These are phyloP conservation scores for Leptothorax acervorum DNA, from an alignment of 2,888 invertebrate genomes.

Conservation along the genomic window DNA sequence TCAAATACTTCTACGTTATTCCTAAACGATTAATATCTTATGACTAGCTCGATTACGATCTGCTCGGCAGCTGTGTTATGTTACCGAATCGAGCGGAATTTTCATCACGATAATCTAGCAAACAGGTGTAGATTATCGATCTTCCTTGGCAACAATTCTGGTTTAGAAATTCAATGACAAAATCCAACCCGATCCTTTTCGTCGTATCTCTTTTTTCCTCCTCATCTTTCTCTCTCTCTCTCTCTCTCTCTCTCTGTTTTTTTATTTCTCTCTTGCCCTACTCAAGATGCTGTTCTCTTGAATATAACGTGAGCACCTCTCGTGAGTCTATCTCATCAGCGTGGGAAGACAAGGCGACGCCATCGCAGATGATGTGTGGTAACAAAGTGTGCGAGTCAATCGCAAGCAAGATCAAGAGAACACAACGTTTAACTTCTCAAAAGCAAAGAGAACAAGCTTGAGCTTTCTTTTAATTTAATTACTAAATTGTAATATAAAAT, in stretches of 20 bases:
- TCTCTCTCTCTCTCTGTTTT: slow-evolving; percentile 14
- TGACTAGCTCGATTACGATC: not conserved
- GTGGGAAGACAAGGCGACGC: slow-evolving; percentile 74
- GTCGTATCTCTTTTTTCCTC: slow-evolving; percentile 21
- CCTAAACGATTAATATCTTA: not conserved
- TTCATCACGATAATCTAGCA: slow-evolving; percentile 8
- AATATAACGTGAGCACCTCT: slow-evolving; percentile 65
- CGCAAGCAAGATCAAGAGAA: slow-evolving; percentile 29
- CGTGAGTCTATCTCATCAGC: slow-evolving; percentile 48
- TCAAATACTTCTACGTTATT: not conserved
- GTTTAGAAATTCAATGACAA: slow-evolving; percentile 73
- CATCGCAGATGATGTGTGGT: slow-evolving; percentile 65
- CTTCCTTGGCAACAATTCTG: slow-evolving; percentile 61
- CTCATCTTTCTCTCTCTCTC: not conserved
- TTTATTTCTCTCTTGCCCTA: slow-evolving; percentile 27
- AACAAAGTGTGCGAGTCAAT: slow-evolving; percentile 60
- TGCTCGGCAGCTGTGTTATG: not conserved
- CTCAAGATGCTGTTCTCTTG: slow-evolving; percentile 54
- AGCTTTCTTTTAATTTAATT: not conserved
- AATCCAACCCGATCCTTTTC: slow-evolving; percentile 68
- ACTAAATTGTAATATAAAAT: not conserved
- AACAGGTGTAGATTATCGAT: slow-evolving; percentile 76
- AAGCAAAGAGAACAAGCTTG: not conserved
- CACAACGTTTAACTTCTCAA: not conserved
- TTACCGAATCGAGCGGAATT: not conserved